Evolutionary conservation across 2,113 vertebrate genomes (phyloP).

Genomic region (Eonycteris spelaea): DNA sequence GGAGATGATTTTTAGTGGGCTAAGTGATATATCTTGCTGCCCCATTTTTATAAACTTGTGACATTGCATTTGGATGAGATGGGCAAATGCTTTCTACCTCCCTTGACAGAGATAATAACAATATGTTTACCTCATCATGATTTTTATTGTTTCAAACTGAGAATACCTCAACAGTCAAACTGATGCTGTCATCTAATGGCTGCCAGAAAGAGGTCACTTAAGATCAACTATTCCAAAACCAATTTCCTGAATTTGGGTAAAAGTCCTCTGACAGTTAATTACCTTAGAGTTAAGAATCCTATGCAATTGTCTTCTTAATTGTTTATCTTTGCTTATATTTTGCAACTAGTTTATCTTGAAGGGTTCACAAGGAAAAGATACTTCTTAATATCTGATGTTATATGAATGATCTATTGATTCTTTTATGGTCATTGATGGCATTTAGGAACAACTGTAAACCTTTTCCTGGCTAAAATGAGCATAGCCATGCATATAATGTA

Average conservation of each 20-base stretch:
- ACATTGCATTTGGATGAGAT: neutral
- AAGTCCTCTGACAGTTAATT: neutral
- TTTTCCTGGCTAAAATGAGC: neutral
- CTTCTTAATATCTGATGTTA: neutral
- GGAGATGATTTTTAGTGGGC: neutral
- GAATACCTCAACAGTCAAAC: neutral
- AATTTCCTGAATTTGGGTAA: constrained; percentile 11
- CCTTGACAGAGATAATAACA: neutral
- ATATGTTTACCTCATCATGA: constrained; percentile 1
- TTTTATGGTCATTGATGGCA: neutral
- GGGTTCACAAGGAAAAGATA: neutral
- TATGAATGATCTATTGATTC: neutral
- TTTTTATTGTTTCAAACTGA: constrained; percentile 43
- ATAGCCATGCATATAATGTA: neutral
- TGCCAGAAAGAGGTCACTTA: neutral
- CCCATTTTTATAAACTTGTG: neutral
- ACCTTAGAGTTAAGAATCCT: neutral
- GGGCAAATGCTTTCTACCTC: neutral
- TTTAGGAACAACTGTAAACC: neutral
- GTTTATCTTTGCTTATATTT: neutral
- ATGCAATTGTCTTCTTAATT: neutral
- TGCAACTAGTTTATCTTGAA: neutral
- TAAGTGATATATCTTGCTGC: neutral
- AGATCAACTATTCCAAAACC: constrained; percentile 1
- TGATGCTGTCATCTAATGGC: neutral